Conservation (phyloP, 1,140 invertebrate genomes). For the Aphelinus certus region DNA sequence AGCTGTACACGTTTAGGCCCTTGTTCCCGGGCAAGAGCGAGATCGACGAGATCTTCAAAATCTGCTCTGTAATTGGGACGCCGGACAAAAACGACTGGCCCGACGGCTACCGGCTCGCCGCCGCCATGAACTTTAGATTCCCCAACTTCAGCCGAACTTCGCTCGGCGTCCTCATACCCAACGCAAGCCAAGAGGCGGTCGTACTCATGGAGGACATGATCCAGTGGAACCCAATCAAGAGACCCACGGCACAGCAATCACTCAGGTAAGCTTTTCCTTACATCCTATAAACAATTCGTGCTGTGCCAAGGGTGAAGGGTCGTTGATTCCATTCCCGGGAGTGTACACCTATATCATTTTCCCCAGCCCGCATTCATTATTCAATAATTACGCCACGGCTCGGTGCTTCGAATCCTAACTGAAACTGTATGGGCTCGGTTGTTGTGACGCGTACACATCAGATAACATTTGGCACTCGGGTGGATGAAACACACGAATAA, state of each 20-base stretch:
- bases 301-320: too few species aligned
- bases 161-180: conserved; percentile 83
- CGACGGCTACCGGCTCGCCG: conserved; percentile 92
- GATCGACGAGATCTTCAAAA: conserved; percentile 98
- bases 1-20: conserved; percentile 97
- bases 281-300: too few species aligned
- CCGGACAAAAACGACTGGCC: conserved; percentile 95
- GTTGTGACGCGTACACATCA: too few species aligned
- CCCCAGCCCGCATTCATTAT: too few species aligned
- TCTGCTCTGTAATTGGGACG: conserved; percentile 94
- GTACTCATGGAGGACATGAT: conserved; percentile 88
- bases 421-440: too few species aligned
- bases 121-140: conserved; percentile 96
- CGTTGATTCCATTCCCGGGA: too few species aligned
- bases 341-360: too few species aligned
- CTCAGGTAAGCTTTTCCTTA: conserved; percentile 70
- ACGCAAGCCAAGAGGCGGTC: conserved; percentile 85
- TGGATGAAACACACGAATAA: too few species aligned
- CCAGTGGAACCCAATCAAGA: conserved; percentile 90
- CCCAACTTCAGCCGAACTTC: conserved; percentile 85
- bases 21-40: conserved; percentile 97
- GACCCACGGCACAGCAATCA: conserved; percentile 90
- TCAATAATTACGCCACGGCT: too few species aligned
- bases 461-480: too few species aligned
- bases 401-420: too few species aligned